Evolutionary conservation across 2,113 vertebrate species (phyloP).

Genomic region (Tychaedon coryphoeus): DNA sequence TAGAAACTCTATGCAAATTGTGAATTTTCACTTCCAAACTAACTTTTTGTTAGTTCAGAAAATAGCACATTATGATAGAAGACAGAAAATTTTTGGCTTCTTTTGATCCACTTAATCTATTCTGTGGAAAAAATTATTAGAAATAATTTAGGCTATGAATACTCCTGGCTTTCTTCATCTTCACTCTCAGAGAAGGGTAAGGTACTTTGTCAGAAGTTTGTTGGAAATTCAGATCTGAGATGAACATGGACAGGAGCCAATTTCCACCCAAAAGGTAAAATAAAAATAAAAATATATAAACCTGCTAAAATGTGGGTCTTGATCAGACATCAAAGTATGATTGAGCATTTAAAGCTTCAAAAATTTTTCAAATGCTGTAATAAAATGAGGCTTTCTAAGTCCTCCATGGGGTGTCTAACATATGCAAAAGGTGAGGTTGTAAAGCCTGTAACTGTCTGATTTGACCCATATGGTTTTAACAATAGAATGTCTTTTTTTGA

Average conservation of each 20-base stretch:
- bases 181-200: not conserved
- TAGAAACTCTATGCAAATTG: not conserved
- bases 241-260: not conserved
- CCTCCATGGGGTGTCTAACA: not conserved
- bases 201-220: not conserved
- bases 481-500: fast-evolving
- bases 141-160: not conserved
- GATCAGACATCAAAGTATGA: not conserved
- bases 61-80: not conserved
- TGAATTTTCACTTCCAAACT: not conserved
- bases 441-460: not conserved
- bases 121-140: not conserved
- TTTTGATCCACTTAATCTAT: not conserved
- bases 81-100: not conserved
- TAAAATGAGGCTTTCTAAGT: not conserved
- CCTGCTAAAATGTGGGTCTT: not conserved
- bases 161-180: not conserved
- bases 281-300: not conserved
- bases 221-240: not conserved
- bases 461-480: not conserved
- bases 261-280: not conserved
- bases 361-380: not conserved
- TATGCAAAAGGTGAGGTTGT: not conserved
- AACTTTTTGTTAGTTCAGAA: not conserved
- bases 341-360: not conserved